Percentiles rank a stretch among this genome's conserved stretches.
Conservation (phyloP, 2,888 invertebrate genomes). For the Callyntrura sp. region DNA sequence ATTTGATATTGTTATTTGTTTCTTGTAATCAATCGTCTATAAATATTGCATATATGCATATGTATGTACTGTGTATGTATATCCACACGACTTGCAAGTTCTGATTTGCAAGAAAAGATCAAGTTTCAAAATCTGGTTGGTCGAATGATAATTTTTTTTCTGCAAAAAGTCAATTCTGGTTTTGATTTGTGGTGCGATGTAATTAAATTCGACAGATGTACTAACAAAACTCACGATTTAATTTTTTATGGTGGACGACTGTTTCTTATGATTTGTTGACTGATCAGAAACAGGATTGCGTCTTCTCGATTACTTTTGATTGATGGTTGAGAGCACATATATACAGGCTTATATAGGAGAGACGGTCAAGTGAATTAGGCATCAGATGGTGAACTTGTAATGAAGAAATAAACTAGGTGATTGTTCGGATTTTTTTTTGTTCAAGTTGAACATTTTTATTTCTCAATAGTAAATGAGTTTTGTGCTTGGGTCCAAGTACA, state of each 20-base stretch:
- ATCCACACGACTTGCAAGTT: neutral
- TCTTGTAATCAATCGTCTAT: neutral
- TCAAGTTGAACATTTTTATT: neutral
- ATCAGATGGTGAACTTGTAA: neutral
- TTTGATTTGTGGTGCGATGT: slow-evolving; percentile 39
- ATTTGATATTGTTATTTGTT: neutral
- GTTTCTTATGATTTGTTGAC: neutral
- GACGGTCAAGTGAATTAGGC: no score
- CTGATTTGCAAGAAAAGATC: slow-evolving; percentile 35
- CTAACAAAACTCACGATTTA: slow-evolving; percentile 26
- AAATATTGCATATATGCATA: neutral
- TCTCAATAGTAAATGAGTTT: neutral
- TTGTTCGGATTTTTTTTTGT: neutral
- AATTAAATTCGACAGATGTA: slow-evolving; percentile 21
- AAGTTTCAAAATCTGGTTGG: slow-evolving; percentile 46
- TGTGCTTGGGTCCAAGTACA: neutral
- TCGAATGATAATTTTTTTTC: slow-evolving; percentile 31
- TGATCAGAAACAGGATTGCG: slow-evolving; percentile 36
- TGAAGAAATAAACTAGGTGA: neutral
- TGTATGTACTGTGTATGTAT: neutral
- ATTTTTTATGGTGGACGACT: slow-evolving; percentile 19
- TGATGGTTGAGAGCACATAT: neutral
- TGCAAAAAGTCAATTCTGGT: slow-evolving; percentile 33
- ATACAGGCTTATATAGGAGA: no score
- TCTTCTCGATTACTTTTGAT: neutral